A percentile compares a stretch with the other conserved stretches of the same genome.
phyloP scores from a whole-genome alignment of 2,113 vertebrate genomes.

The Melanostigma gelatinosum region DNA sequence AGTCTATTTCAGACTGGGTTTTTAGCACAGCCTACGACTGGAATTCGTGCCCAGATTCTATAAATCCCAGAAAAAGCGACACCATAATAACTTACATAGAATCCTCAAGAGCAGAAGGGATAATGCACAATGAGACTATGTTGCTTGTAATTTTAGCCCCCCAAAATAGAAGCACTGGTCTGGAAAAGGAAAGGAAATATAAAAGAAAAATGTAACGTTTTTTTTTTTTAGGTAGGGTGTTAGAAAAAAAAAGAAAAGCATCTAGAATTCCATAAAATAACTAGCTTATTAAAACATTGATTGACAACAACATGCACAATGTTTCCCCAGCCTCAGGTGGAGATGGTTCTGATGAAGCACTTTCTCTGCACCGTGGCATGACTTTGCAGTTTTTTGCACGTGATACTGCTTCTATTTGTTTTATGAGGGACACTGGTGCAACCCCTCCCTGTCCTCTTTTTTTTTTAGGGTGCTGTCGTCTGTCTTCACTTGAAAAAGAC shows the following conservation, averaged over 20 bases:
- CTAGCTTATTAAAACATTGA: slow-evolving; percentile 80
- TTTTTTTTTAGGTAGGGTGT: slow-evolving; percentile 47
- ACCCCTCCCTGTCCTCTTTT: slow-evolving; percentile 25
- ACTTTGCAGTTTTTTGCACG: slow-evolving; percentile 51
- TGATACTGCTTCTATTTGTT: slow-evolving; percentile 43
- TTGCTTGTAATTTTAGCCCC: slow-evolving; percentile 47
- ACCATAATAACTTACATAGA: slow-evolving; percentile 79
- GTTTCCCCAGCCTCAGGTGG: slow-evolving; percentile 64
- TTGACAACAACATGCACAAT: slow-evolving; percentile 78
- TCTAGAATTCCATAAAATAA: slow-evolving; percentile 71
- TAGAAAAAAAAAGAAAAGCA: slow-evolving; percentile 37
- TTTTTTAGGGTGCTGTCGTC: slow-evolving; percentile 24
- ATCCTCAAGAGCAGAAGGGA: slow-evolving; percentile 57
- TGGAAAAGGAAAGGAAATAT: slow-evolving; percentile 60
- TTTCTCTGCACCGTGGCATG: slow-evolving; percentile 43
- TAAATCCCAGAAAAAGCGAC: slow-evolving; percentile 61
- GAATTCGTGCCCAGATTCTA: slow-evolving; percentile 63
- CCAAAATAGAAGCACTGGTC: slow-evolving; percentile 61
- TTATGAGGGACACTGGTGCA: slow-evolving; percentile 24
- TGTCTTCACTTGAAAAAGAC: slow-evolving; percentile 23
- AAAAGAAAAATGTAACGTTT: slow-evolving; percentile 57
- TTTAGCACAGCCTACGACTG: slow-evolving; percentile 69
- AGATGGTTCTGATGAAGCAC: slow-evolving; percentile 44
- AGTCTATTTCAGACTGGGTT: slow-evolving; percentile 71
- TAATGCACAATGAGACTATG: slow-evolving; percentile 63